Evolutionary conservation across 2,113 vertebrate genomes (phyloP).

Genomic region (Carassius auratus): DNA sequence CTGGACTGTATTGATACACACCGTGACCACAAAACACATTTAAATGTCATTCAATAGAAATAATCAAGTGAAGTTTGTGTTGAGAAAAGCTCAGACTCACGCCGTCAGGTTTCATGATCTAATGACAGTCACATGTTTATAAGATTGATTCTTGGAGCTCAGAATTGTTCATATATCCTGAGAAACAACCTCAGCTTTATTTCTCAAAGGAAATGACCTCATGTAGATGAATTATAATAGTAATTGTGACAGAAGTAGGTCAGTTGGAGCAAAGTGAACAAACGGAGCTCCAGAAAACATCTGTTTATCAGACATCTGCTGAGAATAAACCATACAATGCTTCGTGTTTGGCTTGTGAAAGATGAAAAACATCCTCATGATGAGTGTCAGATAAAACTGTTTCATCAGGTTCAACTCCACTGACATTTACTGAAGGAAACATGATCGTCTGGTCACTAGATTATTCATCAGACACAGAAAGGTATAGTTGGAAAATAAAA

Average conservation of each 20-base stretch:
- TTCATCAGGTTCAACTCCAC: background rate
- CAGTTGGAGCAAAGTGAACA: background rate
- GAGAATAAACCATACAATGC: background rate
- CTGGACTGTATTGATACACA: background rate
- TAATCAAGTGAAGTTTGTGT: background rate
- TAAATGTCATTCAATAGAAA: background rate
- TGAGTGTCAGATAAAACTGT: too few relatives aligned
- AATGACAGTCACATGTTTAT: background rate
- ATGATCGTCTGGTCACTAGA: too few relatives aligned
- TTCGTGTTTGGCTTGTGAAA: background rate
- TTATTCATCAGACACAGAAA: too few relatives aligned
- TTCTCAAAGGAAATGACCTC: background rate
- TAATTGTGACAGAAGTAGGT: slow-evolving; percentile 3
- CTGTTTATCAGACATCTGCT: background rate
- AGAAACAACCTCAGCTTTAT: background rate
- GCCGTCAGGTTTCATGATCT: too few relatives aligned
- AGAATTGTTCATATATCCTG: background rate
- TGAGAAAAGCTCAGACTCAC: background rate
- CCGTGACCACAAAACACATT: background rate
- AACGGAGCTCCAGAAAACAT: background rate
- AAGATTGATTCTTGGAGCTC: background rate
- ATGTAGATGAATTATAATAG: background rate
- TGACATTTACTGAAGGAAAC: too few relatives aligned
- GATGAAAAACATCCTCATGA: background rate
- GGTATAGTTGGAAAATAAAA: too few relatives aligned